Evolutionary conservation across 2,797 vertebrate species (phyloP), one percentile per base, ranked within the genome.

Genomic region (Coccyzus lansbergi): DNA sequence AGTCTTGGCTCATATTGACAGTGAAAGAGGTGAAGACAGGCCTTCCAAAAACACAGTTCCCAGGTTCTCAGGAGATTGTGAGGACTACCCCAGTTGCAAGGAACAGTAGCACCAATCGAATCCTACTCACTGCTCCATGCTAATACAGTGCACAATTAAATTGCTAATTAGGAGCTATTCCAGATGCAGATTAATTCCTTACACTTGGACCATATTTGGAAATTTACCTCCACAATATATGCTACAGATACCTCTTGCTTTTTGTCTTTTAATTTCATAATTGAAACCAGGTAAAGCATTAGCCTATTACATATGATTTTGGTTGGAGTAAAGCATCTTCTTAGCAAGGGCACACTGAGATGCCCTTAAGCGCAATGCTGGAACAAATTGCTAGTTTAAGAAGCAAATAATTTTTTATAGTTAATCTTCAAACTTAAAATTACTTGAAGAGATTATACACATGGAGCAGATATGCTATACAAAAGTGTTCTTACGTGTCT

Each of bases 371-470:
- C 49, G 78, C 78, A 77, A 19, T 9, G 58, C 74, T 18, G 22
- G 75, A 94, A 85, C 64, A 91, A 96, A 92, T 5, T 72, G 64
- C 64, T 71, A 74, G 62, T 51, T 92, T 92, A 95, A 94, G 83
- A 6, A 86, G 86, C 34, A 90, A 94, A 53, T 80, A 0, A 84
- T 78, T 90, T 93, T 93, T 91, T 85, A 91, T 59, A 88, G 87
- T 68, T 94, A 93, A 93, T 88, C 93, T 93, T 91, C 80, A 80
- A 89, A 70, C 89, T 95, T 68, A 71, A 91, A 96, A 81, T 83
- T 4, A 84, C 83, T 84, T 88, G 55, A 94, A 89, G 86, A 85
- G 92, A 94, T 93, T 93, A 95, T 26, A 62, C 49, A 60, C 10
- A 33, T 60, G 69, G 64, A 44, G 72, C 58, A 93, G 92, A 92